Evolutionary conservation across 2,797 vertebrate species (phyloP), one percentile per base, ranked within the genome.

Genomic region (Rhinophrynus dorsalis): DNA sequence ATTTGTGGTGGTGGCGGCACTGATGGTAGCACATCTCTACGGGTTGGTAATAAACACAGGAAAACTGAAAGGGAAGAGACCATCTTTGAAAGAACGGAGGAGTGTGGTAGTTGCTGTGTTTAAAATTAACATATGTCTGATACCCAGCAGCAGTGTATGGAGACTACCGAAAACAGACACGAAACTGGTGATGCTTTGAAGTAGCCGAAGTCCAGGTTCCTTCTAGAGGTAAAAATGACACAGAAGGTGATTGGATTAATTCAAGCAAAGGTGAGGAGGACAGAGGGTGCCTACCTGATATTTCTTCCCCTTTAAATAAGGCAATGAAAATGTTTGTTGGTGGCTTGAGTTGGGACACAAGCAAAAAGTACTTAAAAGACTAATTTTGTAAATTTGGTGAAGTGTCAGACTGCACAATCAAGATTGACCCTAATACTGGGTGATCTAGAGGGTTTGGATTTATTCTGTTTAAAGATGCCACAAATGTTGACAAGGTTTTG

Each of bases 341-440:
- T 12, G 96, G 96, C 55, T 93, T 99, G 77, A 99, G 97, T 81
- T 99, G 97, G 97, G 97, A 99, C 88, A 99, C 97, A 6, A 98
- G 96, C 91, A 98, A 99, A 89, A 99, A 99, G 84, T 97, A 99
- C 79, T 94, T 99, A 23, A 98, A 98, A 87, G 97, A 99, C 85
- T 99, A 99, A 82, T 99, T 99, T 86, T 94, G 95, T 72, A 99
- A 95, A 79, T 99, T 97, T 77, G 97, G 97, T 35, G 97, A 99
- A 79, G 96, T 99, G 68, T 93, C 95, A 0, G 97, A 99, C 85
- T 99, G 97, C 86, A 99, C 96, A 80, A 99, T 99, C 82, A 99
- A 99, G 85, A 98, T 99, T 94, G 97, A 99, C 86, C 97, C 96
- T 47, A 94, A 95, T 83, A 97, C 97, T 2, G 97, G 97, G 68